phyloP scores from a whole-genome alignment of 2,888 invertebrate species.

The Alloplasta piceator region DNA sequence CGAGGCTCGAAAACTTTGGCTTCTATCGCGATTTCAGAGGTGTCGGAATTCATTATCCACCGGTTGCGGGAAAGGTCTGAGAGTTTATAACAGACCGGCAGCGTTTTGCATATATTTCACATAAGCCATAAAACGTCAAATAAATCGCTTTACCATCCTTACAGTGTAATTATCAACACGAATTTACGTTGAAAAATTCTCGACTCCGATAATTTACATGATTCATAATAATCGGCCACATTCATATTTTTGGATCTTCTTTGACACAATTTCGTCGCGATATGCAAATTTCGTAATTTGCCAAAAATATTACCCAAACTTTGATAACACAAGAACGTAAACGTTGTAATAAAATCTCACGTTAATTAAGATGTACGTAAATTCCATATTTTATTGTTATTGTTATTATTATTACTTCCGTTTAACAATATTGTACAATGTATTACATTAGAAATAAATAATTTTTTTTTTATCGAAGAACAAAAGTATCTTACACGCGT shows the following conservation, averaged over 20 bases:
- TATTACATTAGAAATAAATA: slow-evolving; percentile 53
- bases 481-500: slow-evolving; percentile 52
- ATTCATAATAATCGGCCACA: slow-evolving; percentile 3
- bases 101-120: slow-evolving; percentile 63
- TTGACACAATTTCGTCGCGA: background rate
- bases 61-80: slow-evolving; percentile 10
- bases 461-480: slow-evolving; percentile 33
- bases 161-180: slow-evolving; percentile 32
- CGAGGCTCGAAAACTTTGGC: slow-evolving; percentile 22
- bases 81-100: slow-evolving; percentile 1
- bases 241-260: background rate
- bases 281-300: background rate
- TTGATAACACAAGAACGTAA: background rate
- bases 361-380: slow-evolving; percentile 38
- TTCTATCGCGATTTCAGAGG: slow-evolving; percentile 49
- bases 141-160: slow-evolving; percentile 57
- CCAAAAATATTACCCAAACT: background rate
- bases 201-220: slow-evolving; percentile 21
- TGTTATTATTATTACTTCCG: slow-evolving; percentile 23
- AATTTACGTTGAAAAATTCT: slow-evolving; percentile 14
- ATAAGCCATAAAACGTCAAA: slow-evolving; percentile 23
- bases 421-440: slow-evolving; percentile 56
- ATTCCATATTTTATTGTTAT: slow-evolving; percentile 45
- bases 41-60: slow-evolving; percentile 67
- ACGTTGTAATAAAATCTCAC: slow-evolving; percentile 2